Conservation (phyloP, 2,113 vertebrate species). For the Laticauda colubrina region DNA sequence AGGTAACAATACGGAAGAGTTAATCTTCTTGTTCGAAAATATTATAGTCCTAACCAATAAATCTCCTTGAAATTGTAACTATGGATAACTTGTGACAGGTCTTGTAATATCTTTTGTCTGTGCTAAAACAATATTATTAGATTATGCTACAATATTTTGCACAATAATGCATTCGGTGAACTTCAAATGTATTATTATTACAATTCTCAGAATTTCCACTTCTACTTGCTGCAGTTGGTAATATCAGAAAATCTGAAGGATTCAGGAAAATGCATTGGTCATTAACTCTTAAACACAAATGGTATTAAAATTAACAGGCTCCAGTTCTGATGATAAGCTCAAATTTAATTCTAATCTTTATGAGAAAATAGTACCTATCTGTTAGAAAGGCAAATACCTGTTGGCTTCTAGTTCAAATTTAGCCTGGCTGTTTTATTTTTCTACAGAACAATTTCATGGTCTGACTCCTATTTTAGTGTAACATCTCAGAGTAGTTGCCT, state of each 20-base stretch:
- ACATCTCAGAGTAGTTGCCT: not conserved
- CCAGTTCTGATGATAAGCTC: not conserved
- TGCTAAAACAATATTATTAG: not conserved
- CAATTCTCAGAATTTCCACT: not conserved
- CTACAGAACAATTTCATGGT: not conserved
- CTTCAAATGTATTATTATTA: not conserved
- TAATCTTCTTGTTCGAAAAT: no score
- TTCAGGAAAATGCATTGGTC: not conserved
- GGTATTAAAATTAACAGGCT: not conserved
- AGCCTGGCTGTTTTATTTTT: not conserved
- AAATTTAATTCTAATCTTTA: not conserved
- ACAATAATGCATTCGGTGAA: not conserved
- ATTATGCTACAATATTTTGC: not conserved
- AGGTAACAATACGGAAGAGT: not conserved
- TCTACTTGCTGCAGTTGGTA: not conserved
- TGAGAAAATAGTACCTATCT: not conserved
- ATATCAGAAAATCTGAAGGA: not conserved
- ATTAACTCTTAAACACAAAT: not conserved
- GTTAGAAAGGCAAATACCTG: not conserved
- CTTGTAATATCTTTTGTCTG: not conserved
- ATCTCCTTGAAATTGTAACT: not conserved
- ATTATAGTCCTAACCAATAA: not conserved
- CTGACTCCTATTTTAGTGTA: not conserved
- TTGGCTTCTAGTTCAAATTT: not conserved
- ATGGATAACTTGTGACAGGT: not conserved